phyloP scores from a whole-genome alignment of 1,140 invertebrate species.

The Chelonus insularis region DNA sequence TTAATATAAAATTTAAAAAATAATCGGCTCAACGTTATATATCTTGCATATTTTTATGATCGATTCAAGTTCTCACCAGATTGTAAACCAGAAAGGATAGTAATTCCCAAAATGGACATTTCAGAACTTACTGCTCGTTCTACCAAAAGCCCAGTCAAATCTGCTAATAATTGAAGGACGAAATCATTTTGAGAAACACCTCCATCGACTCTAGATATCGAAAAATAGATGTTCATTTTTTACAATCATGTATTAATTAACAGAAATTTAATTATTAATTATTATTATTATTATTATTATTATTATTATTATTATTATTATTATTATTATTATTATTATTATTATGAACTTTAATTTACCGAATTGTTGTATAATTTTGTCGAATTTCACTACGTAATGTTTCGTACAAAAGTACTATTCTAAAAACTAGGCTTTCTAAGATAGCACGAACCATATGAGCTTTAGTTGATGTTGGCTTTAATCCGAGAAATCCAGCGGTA shows the following conservation, averaged over 20 bases:
- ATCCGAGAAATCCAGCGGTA: constrained; percentile 81
- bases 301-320: no score
- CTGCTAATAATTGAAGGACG: constrained; percentile 82
- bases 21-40: not conserved
- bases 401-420: constrained; percentile 76
- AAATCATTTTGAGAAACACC: constrained; percentile 92
- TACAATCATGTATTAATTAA: no score
- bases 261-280: no score
- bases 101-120: constrained; percentile 78
- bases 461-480: constrained; percentile 77
- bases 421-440: constrained; percentile 85
- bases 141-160: constrained; percentile 74
- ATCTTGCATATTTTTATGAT: not conserved
- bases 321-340: no score
- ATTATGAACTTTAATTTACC: constrained; percentile 59
- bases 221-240: constrained; percentile 8
- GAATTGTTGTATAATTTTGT: constrained; percentile 64
- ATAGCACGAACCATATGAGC: constrained; percentile 81
- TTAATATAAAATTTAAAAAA: constrained; percentile 3
- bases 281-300: no score
- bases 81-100: constrained; percentile 79
- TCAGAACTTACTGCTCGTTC: constrained; percentile 71
- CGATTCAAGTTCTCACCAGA: constrained; percentile 62
- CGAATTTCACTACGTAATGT: constrained; percentile 70
- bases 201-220: constrained; percentile 82